phyloP scores from a whole-genome alignment of 2,113 vertebrate genomes.

The Eonycteris spelaea region DNA sequence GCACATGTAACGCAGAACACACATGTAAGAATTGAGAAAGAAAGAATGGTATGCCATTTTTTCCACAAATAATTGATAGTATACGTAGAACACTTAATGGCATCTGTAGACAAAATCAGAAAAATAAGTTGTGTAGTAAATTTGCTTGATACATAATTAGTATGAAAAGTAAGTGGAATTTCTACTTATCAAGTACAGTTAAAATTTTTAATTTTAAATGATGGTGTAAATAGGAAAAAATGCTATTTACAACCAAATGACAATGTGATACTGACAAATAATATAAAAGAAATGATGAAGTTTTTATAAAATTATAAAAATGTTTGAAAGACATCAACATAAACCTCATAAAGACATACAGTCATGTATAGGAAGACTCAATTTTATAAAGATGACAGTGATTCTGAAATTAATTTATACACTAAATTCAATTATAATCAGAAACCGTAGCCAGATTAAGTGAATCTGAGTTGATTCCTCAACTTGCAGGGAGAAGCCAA shows the following conservation, averaged over 20 bases:
- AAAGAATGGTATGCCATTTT: background rate
- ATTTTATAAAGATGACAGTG: background rate
- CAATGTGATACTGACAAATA: background rate
- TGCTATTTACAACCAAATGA: background rate
- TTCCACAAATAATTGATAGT: background rate
- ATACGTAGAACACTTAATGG: background rate
- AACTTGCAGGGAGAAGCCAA: background rate
- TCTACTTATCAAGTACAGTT: background rate
- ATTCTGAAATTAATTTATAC: background rate
- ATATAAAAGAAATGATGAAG: background rate
- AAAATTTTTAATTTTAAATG: background rate
- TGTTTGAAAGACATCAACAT: background rate
- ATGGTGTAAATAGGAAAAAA: background rate
- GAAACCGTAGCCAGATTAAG: no score
- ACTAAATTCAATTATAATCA: background rate
- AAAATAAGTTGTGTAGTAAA: background rate
- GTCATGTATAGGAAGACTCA: background rate
- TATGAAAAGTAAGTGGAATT: background rate
- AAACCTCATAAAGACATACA: background rate
- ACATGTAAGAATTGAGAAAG: background rate
- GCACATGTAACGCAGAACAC: background rate
- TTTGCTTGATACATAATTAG: background rate
- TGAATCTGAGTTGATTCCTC: background rate
- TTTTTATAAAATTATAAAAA: background rate
- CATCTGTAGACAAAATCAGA: background rate